Evolutionary conservation across 1,140 invertebrate genomes (phyloP).

Genomic region (Armadillidium nasatum): DNA sequence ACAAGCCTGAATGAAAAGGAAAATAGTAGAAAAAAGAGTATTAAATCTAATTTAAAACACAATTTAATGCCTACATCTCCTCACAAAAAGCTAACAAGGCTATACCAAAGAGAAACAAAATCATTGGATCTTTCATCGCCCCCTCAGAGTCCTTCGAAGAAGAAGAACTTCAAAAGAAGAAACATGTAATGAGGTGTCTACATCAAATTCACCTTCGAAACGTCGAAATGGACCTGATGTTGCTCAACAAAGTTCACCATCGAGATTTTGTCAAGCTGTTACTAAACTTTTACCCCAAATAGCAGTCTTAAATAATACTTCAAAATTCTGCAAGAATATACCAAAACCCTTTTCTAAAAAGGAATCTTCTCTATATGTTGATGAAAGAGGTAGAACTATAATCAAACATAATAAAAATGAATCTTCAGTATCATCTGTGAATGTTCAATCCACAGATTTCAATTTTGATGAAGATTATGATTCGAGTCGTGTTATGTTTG

Average conservation of each 20-base stretch:
- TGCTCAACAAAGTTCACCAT: not conserved
- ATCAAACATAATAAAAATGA: not conserved
- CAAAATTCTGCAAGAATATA: not conserved
- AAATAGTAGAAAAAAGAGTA: not conserved
- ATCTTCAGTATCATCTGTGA: not conserved
- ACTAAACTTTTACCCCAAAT: conserved; percentile 8
- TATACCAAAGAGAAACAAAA: not conserved
- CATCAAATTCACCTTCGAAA: not conserved
- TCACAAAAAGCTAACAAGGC: not conserved
- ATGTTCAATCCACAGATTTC: not conserved
- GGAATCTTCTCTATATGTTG: not conserved
- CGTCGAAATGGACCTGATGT: not conserved
- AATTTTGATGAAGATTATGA: not conserved
- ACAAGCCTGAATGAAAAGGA: not conserved
- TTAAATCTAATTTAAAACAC: not conserved
- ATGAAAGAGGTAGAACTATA: not conserved
- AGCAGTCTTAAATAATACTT: not conserved
- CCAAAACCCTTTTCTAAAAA: not conserved
- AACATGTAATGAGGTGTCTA: not conserved
- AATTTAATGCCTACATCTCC: not conserved
- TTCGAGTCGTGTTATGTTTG: not conserved
- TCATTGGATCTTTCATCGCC: not conserved
- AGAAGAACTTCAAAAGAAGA: not conserved
- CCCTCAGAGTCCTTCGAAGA: not conserved
- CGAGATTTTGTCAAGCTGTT: not conserved